Evolutionary conservation across 2,797 vertebrate genomes (phyloP).

Genomic region (Hemibagrus guttatus): DNA sequence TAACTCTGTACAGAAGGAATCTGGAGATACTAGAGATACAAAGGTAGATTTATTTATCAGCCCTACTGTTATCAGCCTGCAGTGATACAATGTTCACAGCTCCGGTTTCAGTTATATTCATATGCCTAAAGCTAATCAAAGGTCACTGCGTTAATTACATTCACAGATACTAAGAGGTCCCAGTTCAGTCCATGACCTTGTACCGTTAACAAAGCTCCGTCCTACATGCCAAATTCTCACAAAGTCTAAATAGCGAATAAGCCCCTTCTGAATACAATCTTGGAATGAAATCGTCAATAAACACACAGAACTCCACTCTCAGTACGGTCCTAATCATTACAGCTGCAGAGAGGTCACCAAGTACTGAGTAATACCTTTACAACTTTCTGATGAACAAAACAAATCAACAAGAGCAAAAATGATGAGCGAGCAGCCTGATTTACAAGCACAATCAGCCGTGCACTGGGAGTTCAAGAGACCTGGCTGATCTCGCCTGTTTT

Average conservation of each 20-base stretch:
- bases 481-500: constrained; percentile 11
- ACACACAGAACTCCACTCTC: background rate
- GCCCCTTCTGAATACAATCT: background rate
- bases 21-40: constrained; percentile 52
- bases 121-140: constrained; percentile 33
- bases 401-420: constrained; percentile 42
- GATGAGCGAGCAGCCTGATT: constrained; percentile 21
- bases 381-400: constrained; percentile 27
- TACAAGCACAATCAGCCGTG: constrained; percentile 39
- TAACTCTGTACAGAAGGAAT: constrained; percentile 47
- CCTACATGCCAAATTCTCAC: background rate
- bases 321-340: constrained; percentile 28
- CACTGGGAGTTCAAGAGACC: constrained; percentile 10
- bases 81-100: constrained; percentile 30
- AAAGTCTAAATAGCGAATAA: background rate
- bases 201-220: background rate
- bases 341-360: constrained; percentile 33
- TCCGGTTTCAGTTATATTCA: constrained; percentile 31
- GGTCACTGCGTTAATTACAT: constrained; percentile 52
- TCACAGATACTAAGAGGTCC: constrained; percentile 47
- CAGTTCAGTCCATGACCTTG: constrained; percentile 23
- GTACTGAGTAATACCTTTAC: constrained; percentile 29
- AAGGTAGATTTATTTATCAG: background rate
- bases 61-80: background rate
- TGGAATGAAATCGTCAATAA: background rate